These are phyloP conservation scores for Oxyscelio sp. DNA, from an alignment of 2,888 invertebrate genomes.

Conservation along the genomic window DNA sequence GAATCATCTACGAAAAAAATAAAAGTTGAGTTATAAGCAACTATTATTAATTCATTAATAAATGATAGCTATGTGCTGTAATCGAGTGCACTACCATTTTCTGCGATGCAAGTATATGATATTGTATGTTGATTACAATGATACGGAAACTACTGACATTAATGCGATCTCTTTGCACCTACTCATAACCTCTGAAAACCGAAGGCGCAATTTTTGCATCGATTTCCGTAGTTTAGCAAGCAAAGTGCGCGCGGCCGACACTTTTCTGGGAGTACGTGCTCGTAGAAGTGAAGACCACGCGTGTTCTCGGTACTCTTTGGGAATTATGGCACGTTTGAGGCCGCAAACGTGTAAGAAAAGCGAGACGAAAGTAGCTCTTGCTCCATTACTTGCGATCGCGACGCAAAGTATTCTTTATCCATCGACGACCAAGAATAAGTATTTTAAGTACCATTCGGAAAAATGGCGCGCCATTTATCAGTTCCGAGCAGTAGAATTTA, in stretches of 20 bases:
- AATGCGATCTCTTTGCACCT: no score
- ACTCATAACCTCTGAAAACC: background rate
- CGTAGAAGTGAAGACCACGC: conserved; percentile 10
- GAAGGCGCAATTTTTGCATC: conserved; percentile 25
- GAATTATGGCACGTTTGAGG: conserved; percentile 78
- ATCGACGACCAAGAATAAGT: conserved; percentile 27
- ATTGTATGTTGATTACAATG: no score
- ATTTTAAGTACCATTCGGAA: conserved; percentile 32
- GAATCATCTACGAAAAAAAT: no score
- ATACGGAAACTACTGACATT: no score
- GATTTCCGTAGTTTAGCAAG: conserved; percentile 82
- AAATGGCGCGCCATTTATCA: conserved; percentile 27
- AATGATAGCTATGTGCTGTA: no score
- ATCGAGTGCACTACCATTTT: no score
- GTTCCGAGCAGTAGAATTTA: conserved; percentile 6
- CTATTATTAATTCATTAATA: no score
- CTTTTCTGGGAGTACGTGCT: conserved; percentile 30
- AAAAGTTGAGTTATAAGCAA: no score
- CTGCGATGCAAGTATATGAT: no score
- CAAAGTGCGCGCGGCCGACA: conserved; percentile 75
- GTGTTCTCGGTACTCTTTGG: conserved; percentile 76
- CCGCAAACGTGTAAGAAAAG: conserved; percentile 67
- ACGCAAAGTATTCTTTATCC: conserved; percentile 64
- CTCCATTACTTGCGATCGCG: conserved; percentile 49
- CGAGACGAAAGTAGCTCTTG: conserved; percentile 77